phyloP scores from a whole-genome alignment of 1,140 invertebrate species.

The Meteorus sp. region DNA sequence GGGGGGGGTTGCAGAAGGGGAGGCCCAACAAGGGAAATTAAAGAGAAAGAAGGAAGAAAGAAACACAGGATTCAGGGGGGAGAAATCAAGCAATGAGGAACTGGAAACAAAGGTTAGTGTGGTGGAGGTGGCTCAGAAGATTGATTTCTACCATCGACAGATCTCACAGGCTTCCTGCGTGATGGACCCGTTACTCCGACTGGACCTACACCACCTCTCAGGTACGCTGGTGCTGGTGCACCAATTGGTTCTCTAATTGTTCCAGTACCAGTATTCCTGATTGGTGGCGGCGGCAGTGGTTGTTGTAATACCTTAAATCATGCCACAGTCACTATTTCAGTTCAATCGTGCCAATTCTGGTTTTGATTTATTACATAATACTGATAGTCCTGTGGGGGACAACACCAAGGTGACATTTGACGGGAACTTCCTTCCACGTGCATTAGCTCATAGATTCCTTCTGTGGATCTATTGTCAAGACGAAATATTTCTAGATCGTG shows the following conservation, averaged over 20 bases:
- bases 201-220: constrained; percentile 48
- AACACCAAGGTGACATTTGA: no score
- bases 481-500: no score
- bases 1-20: background rate
- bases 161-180: constrained; percentile 59
- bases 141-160: constrained; percentile 59
- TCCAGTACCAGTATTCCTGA: constrained; percentile 54
- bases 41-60: background rate
- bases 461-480: no score
- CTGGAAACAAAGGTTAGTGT: constrained; percentile 50
- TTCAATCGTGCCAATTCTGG: no score
- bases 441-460: no score
- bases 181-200: constrained; percentile 53
- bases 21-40: background rate
- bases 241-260: constrained; percentile 55
- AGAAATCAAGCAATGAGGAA: constrained; percentile 12
- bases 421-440: no score
- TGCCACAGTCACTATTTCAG: no score
- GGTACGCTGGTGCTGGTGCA: constrained; percentile 44
- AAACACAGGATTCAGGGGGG: background rate
- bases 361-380: no score
- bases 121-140: constrained; percentile 61
- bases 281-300: constrained; percentile 49
- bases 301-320: constrained; percentile 51
- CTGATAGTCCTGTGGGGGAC: no score